phyloP scores from a whole-genome alignment of 2,888 invertebrate genomes.

The Hyposoter dolosus region DNA sequence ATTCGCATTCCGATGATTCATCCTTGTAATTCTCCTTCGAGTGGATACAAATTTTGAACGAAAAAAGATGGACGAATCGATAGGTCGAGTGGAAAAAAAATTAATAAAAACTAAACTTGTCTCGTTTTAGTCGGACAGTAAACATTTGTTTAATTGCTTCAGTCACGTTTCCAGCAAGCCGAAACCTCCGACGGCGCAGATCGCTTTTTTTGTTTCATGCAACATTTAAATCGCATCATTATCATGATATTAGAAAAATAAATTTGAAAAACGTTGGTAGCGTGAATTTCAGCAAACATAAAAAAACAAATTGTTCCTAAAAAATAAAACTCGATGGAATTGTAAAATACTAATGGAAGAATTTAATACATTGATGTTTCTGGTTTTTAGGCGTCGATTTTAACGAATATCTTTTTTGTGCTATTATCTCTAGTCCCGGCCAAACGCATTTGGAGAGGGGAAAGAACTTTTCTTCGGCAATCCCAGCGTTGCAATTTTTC shows the following conservation, averaged over 20 bases:
- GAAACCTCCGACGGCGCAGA: not conserved
- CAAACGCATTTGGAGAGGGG: not conserved
- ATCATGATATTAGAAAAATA: slow-evolving; percentile 34
- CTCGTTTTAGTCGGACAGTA: not conserved
- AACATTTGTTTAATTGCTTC: slow-evolving; percentile 26
- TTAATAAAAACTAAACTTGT: not conserved
- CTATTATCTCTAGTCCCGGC: not conserved
- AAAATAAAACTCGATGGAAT: slow-evolving; percentile 1
- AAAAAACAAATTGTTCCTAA: not conserved
- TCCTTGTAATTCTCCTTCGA: not conserved
- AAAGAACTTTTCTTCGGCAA: not conserved
- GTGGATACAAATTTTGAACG: not conserved
- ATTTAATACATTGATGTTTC: slow-evolving; percentile 3
- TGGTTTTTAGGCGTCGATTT: not conserved
- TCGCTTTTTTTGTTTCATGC: slow-evolving; percentile 5
- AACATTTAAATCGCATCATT: not conserved
- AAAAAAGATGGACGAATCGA: not conserved
- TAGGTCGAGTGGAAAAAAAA: not conserved
- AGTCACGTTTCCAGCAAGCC: not conserved
- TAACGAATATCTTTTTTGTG: not conserved
- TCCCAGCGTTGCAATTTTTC: not conserved
- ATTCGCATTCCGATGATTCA: not conserved
- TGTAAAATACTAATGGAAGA: slow-evolving; percentile 27
- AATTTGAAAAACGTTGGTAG: not conserved
- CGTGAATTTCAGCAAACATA: not conserved